phyloP scores from a whole-genome alignment of 1,140 invertebrate species.

The Dendroctonus ponderosae region DNA sequence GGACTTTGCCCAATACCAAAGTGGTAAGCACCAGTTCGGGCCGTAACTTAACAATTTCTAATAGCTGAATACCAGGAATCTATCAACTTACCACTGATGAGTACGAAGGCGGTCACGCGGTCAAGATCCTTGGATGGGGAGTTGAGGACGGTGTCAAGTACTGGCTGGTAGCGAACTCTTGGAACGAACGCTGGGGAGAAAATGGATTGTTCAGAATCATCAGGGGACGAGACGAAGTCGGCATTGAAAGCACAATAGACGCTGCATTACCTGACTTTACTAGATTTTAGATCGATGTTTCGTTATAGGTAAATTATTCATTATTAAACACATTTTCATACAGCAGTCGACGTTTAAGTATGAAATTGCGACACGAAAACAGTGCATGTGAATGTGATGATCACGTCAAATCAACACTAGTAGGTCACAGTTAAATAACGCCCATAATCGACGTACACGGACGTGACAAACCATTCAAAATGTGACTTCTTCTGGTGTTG shows the following conservation, averaged over 20 bases:
- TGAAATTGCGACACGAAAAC: too few species aligned
- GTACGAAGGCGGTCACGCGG: slow-evolving; percentile 82
- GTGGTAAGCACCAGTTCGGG: slow-evolving; percentile 49
- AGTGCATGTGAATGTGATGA: too few species aligned
- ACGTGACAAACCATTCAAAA: too few species aligned
- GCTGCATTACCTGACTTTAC: slow-evolving; percentile 66
- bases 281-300: slow-evolving; percentile 6
- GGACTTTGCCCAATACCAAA: slow-evolving; percentile 67
- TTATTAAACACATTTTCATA: too few species aligned
- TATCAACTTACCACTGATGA: slow-evolving; percentile 75
- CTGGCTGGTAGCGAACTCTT: slow-evolving; percentile 89
- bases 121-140: slow-evolving; percentile 86
- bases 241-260: slow-evolving; percentile 75
- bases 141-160: slow-evolving; percentile 74
- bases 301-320: too few species aligned
- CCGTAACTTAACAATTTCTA: slow-evolving; percentile 39
- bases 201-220: slow-evolving; percentile 84
- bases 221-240: slow-evolving; percentile 80
- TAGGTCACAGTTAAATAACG: too few species aligned
- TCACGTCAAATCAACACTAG: too few species aligned
- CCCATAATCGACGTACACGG: too few species aligned
- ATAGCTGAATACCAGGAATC: slow-evolving; percentile 67
- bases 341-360: too few species aligned
- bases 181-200: slow-evolving; percentile 85
- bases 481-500: too few species aligned